Conservation (phyloP, 2,888 invertebrate species). For the Morpho deidamia region DNA sequence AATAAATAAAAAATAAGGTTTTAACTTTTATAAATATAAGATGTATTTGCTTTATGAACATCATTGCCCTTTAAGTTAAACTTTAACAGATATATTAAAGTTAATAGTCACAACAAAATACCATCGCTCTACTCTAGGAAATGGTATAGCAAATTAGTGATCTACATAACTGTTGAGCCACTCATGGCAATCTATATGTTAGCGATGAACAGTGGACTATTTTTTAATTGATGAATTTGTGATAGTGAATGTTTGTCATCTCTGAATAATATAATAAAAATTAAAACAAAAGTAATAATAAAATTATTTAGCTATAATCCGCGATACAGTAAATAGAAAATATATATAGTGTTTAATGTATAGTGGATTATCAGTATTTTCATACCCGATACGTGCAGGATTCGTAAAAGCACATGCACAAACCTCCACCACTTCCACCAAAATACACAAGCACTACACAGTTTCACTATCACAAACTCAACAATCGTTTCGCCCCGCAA, state of each 20-base stretch:
- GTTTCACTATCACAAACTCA: no score
- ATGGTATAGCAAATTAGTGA: slow-evolving; percentile 23
- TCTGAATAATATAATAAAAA: not conserved
- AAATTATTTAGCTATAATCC: no score
- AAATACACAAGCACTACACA: no score
- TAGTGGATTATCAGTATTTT: no score
- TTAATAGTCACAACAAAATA: slow-evolving; percentile 15
- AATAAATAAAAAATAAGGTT: no score
- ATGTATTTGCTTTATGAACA: slow-evolving; percentile 19
- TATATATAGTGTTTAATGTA: no score
- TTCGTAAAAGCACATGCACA: no score
- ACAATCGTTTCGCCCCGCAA: no score
- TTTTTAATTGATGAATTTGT: not conserved
- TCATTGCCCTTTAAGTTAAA: slow-evolving; percentile 17
- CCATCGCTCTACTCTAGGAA: slow-evolving; percentile 17
- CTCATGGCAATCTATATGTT: slow-evolving; percentile 17
- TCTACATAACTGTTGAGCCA: slow-evolving; percentile 11
- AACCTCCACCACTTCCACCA: no score
- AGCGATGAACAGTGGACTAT: slow-evolving; percentile 15
- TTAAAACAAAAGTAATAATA: no score
- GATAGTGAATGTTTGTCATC: not conserved
- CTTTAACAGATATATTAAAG: slow-evolving; percentile 17
- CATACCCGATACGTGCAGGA: no score
- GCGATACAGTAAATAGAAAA: no score
- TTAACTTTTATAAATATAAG: slow-evolving; percentile 30